Base-by-base conservation (phyloP, 2,888 invertebrate genomes). In the Apantesis nais region DNA sequence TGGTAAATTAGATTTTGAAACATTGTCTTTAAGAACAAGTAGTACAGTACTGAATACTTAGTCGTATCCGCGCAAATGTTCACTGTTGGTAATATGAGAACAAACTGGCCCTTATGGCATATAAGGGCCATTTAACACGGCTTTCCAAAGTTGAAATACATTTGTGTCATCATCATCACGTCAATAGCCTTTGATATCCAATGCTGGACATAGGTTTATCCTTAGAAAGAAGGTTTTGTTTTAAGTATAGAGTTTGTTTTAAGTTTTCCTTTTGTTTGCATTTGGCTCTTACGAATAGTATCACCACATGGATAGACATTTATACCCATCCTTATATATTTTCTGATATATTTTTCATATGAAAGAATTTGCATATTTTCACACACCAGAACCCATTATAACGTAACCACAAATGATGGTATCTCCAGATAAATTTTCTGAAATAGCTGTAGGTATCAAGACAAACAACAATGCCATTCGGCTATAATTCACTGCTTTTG, bases 401-500 rank as follows among this genome's bases (percentile, higher is more conserved):
- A 12, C 19, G 16, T 61, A 63, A 71, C 41, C 39, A 16, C 25
- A 67, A 70, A 41, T 39, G 63, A 66, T 66, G 66, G 63, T 34
- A 29, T 25, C 66, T 52, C 48, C 58, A 25, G 63, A 63, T 19
- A 67, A 62, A 63, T 62, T 67, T 39, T 31, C 31, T 29, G 34
- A 65, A 48, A 48, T 62, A 62, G 39, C 55, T 74, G 72, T 19
- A 29, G 58, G 58, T 80, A 78, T 75, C 76, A 70, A 74, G 80
- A 82, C 77, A 81, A 81, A 81, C 78, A 75, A 75, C 58, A 78
- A 80, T 79, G 82, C 79, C 75, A 75, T 70, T 65, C 65, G 70
- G 74, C 73, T 70, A 76, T 83, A 81, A 85, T 82, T 86, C 85
- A 80, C 83, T 75, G 78, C 67, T 77, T 78, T 80, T 66, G 84